Evolutionary conservation across 2,888 invertebrate genomes (phyloP), one percentile per base, ranked within the genome.

Genomic region (Flabesymbios commensalis): DNA sequence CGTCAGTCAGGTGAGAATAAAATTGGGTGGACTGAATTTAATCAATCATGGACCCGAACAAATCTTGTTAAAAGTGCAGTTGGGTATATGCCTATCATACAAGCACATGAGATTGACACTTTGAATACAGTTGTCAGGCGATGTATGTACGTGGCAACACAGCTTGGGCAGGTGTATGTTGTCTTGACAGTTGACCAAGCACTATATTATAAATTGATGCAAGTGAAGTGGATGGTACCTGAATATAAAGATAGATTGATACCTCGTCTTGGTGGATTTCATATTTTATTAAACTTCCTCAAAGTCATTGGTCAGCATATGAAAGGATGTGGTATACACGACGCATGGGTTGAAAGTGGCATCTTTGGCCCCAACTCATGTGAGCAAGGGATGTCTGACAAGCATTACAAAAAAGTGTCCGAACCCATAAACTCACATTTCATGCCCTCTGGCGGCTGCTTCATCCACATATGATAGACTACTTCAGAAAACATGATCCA

Each of bases 201-300:
- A 10, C 48, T 59, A 2, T 61, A 41, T 42, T 29, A 19, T n/a
- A 59, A 57, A 24, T 26, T 45, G 17, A 36, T 59, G 51, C 51
- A 59, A 28, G 29, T 59, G 19, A 33, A 63, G 28, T 62, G 58
- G 58, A n/a, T 17, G 3, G 17, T 42, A 31, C 29, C 28, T 14
- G 47, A 57, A 24, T 53, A 43, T 19, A 31, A 39, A n/a, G 42
- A 61, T 19, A 22, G 36, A 17, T n/a, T 61, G 17, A 53, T 57
- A 43, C 55, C 41, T 3, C n/a, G 56, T n/a, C 49, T 61, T 3
- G 61, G 61, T 26, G 45, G 57, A 7, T 31, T 61, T 14, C 59
- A 62, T 31, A 60, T 32, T 49, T 48, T 51, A 17, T 58, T 61
- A 57, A 57, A 64, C 53, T 62, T 59, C 31, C 42, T 53, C 53